Base-by-base conservation (phyloP, 1,140 invertebrate species). In the Orius insidiosus region DNA sequence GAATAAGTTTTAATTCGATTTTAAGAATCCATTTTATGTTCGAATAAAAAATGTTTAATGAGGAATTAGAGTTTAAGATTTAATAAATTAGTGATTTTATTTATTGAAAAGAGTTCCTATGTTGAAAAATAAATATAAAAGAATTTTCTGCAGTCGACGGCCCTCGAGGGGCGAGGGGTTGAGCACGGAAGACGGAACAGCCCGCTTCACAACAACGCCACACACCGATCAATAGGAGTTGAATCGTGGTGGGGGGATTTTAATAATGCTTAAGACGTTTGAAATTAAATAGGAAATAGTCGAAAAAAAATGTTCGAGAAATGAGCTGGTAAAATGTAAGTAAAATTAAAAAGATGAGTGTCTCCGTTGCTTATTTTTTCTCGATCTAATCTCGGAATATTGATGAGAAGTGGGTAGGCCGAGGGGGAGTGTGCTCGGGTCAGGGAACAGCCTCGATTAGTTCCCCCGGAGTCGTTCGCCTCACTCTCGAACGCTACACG, bases 401-500 rank as follows among this genome's bases (percentile, higher is more conserved):
- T 36, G 14, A 14, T 24, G 24, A 24, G 24, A 24, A 10, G 13
- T 32, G 18, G 10, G 15, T 33, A 32, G 39, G 46, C 41, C 42
- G 45, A 39, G 16, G 46, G 48, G 46, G 52, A 45, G 52, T 50
- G 33, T 8, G 46, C 35, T 13, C 52, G 35, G 30, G 9, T 15
- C 5, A 14, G n/a, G 40, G 52, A 45, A 53, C 46, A 51, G 52
- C 46, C 11, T 24, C 33, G 44, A 37, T 44, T 38, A 45, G 39
- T 49, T 39, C 31, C 47, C 30, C 15, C 47, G 45, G 45, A 47
- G 46, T 45, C 49, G 46, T 49, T 53, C 49, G 51, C 49, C 52
- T 51, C 24, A 42, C 16, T 24, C 24, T 24, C 24, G 24, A 24
- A 24, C 24, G 24, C 24, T 24, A 24, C 24, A 24, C 24, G 24